Percentiles rank a stretch among this genome's conserved stretches.
phyloP scores from a whole-genome alignment of 1,140 invertebrate species.

The Akabosia matsudoensis region DNA sequence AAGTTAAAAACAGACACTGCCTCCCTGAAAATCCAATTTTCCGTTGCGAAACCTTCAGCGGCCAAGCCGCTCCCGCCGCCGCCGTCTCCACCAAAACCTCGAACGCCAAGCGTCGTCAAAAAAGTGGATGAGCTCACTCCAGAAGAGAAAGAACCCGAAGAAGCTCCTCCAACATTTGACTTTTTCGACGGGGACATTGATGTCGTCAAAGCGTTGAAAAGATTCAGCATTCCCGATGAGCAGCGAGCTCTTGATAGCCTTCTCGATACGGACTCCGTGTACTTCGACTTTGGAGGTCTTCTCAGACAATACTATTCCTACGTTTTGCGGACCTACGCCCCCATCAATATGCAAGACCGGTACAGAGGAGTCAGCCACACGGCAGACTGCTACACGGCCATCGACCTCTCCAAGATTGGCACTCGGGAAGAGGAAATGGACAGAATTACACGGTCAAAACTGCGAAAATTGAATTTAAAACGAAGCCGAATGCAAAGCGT shows the following conservation, averaged over 20 bases:
- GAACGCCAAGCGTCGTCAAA: neutral
- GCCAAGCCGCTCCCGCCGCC: neutral
- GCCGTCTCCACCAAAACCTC: neutral
- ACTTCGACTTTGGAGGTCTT: slow-evolving; percentile 37
- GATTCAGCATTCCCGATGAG: slow-evolving; percentile 35
- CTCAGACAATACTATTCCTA: slow-evolving; percentile 36
- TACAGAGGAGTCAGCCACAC: slow-evolving; percentile 25
- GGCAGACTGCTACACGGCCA: slow-evolving; percentile 25
- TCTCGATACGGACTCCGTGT: slow-evolving; percentile 16
- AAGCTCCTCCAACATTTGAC: neutral
- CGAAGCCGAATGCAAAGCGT: slow-evolving; percentile 23
- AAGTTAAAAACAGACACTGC: too few relatives aligned
- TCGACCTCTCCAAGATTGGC: slow-evolving; percentile 34
- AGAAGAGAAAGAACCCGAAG: neutral
- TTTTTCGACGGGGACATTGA: neutral
- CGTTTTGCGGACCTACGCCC: slow-evolving; percentile 18
- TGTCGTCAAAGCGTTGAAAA: slow-evolving; percentile 3
- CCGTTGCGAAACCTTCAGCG: neutral
- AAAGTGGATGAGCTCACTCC: too few relatives aligned
- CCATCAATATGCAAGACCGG: slow-evolving; percentile 39
- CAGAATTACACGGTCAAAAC: slow-evolving; percentile 12
- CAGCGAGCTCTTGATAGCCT: slow-evolving; percentile 14
- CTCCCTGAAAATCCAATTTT: neutral
- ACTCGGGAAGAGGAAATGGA: slow-evolving; percentile 28
- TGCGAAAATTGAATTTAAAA: slow-evolving; percentile 14